phyloP scores from a whole-genome alignment of 2,888 invertebrate species.

The Linnaemya vulpina region DNA sequence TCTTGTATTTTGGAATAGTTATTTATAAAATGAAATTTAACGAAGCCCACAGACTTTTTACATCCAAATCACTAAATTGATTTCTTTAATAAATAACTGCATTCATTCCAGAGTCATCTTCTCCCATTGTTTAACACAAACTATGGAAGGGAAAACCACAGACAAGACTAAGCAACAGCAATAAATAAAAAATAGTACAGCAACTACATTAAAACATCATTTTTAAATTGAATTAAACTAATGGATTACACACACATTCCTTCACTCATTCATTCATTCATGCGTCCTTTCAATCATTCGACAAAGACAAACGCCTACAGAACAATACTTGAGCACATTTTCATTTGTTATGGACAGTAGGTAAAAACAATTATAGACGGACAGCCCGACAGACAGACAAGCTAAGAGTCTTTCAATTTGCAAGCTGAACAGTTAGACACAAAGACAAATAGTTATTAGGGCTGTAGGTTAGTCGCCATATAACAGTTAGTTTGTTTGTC shows the following conservation, averaged over 20 bases:
- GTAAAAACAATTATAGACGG: slow-evolving; percentile 49
- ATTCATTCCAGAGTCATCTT: background rate
- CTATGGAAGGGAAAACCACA: slow-evolving; percentile 4
- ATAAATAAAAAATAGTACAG: slow-evolving; percentile 12
- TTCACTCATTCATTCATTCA: background rate
- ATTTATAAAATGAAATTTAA: too few species aligned
- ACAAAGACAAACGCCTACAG: slow-evolving; percentile 58
- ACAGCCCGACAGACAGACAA: slow-evolving; percentile 7
- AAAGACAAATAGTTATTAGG: slow-evolving; percentile 44
- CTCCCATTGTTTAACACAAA: background rate
- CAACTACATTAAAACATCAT: slow-evolving; percentile 52
- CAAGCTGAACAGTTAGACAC: slow-evolving; percentile 14
- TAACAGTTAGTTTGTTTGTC: background rate
- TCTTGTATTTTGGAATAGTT: too few species aligned
- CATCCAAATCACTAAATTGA: too few species aligned
- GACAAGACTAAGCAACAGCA: slow-evolving; percentile 26
- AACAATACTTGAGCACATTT: slow-evolving; percentile 50
- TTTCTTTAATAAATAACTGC: too few species aligned
- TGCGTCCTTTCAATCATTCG: slow-evolving; percentile 17
- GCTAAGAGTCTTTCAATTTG: slow-evolving; percentile 1
- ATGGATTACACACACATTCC: slow-evolving; percentile 60
- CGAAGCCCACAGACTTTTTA: too few species aligned
- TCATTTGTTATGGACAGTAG: slow-evolving; percentile 55
- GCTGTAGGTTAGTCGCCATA: background rate
- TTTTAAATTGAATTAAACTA: slow-evolving; percentile 69